A percentile compares a stretch with the other conserved stretches of the same genome.
Evolutionary conservation across 2,797 vertebrate genomes (phyloP).

Genomic region (Lutjanus campechanus): DNA sequence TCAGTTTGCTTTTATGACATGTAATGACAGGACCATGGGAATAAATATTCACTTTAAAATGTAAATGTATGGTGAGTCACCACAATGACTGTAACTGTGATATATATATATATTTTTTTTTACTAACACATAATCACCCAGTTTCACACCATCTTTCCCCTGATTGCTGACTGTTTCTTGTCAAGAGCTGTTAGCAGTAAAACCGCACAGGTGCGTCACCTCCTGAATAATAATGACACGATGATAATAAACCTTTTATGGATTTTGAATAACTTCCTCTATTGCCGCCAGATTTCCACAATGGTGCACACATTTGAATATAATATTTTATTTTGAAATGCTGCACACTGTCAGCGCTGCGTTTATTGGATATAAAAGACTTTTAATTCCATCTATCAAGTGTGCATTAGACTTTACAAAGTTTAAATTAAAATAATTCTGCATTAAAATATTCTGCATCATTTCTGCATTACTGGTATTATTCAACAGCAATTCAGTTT

Average conservation of each 20-base stretch:
- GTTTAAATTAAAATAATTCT: too few relatives aligned
- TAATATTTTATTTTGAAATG: neutral
- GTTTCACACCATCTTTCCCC: constrained; percentile 16
- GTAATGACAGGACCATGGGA: neutral
- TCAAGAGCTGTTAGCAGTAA: neutral
- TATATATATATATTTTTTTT: too few relatives aligned
- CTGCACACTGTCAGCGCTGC: too few relatives aligned
- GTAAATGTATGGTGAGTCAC: neutral
- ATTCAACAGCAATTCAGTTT: too few relatives aligned
- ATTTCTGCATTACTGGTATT: too few relatives aligned
- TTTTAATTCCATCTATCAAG: neutral
- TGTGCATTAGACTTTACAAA: neutral
- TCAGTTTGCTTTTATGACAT: neutral
- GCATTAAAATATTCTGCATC: too few relatives aligned
- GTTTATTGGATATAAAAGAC: too few relatives aligned
- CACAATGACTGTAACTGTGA: neutral
- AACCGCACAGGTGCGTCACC: constrained; percentile 5
- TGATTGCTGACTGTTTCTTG: neutral
- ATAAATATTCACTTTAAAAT: neutral
- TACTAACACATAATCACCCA: neutral
- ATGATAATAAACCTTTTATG: neutral
- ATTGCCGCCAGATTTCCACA: neutral
- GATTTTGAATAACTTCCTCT: neutral
- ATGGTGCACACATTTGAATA: too few relatives aligned
- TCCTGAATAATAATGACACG: neutral